These are phyloP conservation scores for Coracopsis vasa DNA, from an alignment of 2,113 vertebrate genomes.

Conservation along the genomic window DNA sequence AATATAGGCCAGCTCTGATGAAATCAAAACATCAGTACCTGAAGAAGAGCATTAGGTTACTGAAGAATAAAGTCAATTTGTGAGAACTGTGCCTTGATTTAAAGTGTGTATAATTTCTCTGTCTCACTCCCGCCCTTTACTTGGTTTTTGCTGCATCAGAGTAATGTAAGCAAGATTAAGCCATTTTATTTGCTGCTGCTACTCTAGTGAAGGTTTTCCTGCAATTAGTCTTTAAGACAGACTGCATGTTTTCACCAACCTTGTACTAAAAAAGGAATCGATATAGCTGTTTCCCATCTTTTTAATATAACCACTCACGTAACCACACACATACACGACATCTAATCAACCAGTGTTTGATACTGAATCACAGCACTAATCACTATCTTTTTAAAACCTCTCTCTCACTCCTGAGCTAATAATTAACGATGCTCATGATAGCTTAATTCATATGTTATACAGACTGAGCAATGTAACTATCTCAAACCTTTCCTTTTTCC, in stretches of 20 bases:
- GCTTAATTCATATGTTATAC: background rate
- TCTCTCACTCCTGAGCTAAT: background rate
- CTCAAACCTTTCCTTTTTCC: background rate
- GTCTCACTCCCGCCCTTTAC: background rate
- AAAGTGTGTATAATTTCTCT: background rate
- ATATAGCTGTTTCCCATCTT: background rate
- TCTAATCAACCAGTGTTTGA: background rate
- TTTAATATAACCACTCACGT: background rate
- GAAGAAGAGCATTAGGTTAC: background rate
- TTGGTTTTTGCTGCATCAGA: background rate
- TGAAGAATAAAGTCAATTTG: background rate
- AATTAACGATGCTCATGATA: background rate
- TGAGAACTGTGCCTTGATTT: background rate
- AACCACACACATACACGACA: background rate
- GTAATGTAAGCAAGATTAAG: background rate
- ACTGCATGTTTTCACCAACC: background rate
- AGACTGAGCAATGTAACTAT: background rate
- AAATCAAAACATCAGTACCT: background rate
- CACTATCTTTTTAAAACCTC: background rate
- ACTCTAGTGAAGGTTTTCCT: background rate
- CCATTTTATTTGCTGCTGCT: background rate
- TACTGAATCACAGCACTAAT: background rate
- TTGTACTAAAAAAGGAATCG: background rate
- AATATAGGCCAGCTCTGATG: background rate
- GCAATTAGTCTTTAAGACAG: background rate